Conservation (phyloP, 2,888 invertebrate species). For the Aleiodes leptofemur region DNA sequence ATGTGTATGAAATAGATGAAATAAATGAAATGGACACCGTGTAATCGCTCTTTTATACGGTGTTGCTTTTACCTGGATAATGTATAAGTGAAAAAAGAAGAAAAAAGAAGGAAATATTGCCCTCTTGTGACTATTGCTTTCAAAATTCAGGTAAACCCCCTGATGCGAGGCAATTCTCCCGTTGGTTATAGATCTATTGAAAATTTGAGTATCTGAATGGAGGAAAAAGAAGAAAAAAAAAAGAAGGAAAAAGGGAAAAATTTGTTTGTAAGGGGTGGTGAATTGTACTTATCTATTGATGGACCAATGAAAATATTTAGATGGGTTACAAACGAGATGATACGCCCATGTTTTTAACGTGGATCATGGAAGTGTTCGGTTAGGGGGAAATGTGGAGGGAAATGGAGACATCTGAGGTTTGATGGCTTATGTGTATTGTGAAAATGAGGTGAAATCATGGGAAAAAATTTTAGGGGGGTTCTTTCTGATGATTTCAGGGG, state of each 20-base stretch:
- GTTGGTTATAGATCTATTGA: not conserved
- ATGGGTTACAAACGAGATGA: constrained; percentile 54
- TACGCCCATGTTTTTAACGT: constrained; percentile 25
- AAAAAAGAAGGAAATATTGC: constrained; percentile 29
- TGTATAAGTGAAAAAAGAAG: not conserved
- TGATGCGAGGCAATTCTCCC: constrained; percentile 8
- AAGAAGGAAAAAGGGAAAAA: not conserved
- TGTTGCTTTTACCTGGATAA: constrained; percentile 47
- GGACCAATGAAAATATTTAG: constrained; percentile 68
- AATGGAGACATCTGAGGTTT: no score
- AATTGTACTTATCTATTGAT: constrained; percentile 3
- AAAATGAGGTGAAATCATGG: not conserved
- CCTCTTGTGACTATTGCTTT: constrained; percentile 46
- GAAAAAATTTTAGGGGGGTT: no score
- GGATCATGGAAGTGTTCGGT: not conserved
- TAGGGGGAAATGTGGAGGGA: no score
- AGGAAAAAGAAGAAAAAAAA: not conserved
- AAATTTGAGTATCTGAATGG: not conserved
- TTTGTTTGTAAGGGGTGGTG: not conserved
- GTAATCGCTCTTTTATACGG: constrained; percentile 69
- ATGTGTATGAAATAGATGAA: no score
- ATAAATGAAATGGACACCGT: constrained; percentile 70
- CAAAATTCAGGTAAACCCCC: constrained; percentile 20
- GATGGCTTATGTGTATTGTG: not conserved
- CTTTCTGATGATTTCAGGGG: no score